Conservation (phyloP, 1,140 invertebrate genomes). For the Drosophila dunni region DNA sequence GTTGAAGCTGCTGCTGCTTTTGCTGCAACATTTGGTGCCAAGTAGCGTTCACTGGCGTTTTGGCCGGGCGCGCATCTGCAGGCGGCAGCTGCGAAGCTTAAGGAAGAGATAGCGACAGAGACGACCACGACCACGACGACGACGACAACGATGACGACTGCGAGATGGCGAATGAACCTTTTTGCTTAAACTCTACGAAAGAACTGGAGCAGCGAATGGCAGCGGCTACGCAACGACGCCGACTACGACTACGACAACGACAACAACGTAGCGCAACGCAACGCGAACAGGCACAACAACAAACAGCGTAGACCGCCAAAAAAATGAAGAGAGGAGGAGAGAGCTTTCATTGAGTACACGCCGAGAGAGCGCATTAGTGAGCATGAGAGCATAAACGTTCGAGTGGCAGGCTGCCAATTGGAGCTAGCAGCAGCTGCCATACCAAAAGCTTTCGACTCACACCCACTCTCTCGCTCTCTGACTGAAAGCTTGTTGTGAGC, state of each 20-base stretch:
- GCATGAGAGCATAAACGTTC: constrained; percentile 19
- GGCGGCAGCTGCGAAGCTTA: constrained; percentile 52
- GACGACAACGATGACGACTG: constrained; percentile 20
- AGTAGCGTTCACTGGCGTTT: constrained; percentile 34
- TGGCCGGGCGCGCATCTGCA: constrained; percentile 55
- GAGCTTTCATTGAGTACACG: constrained; percentile 27
- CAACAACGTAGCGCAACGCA: constrained; percentile 32
- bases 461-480: constrained; percentile 16
- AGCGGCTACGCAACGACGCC: constrained; percentile 40
- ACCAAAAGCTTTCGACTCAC: constrained; percentile 49
- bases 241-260: constrained; percentile 32
- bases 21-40: constrained; percentile 39
- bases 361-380: constrained; percentile 20
- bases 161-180: constrained; percentile 64
- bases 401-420: constrained; percentile 53
- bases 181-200: constrained; percentile 81
- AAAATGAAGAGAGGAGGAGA: constrained; percentile 9
- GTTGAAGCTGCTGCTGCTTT: constrained; percentile 8
- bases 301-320: constrained; percentile 64
- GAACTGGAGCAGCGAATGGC: constrained; percentile 74
- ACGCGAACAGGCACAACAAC: constrained; percentile 59
- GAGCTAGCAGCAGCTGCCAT: constrained; percentile 24
- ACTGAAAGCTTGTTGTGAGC: constrained; percentile 22
- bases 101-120: constrained; percentile 40
- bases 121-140: constrained; percentile 16